Base-by-base conservation (phyloP, 2,797 vertebrate genomes). In the Sandelia bainsii region DNA sequence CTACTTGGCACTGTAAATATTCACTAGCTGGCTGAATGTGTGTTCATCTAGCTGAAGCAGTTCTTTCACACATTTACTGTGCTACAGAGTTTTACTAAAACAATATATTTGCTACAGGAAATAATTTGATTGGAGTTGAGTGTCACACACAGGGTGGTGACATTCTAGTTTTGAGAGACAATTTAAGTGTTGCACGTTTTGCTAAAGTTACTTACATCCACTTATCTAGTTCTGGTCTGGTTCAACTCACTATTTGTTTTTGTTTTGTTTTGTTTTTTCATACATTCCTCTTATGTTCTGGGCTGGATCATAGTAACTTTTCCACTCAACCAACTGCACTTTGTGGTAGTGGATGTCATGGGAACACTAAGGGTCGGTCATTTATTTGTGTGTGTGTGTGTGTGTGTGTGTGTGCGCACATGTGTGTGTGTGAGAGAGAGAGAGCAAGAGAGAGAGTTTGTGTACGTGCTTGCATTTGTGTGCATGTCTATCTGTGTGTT, bases 331-430 rank as follows among this genome's bases (percentile, higher is more conserved):
- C 82, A 75, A 73, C 57, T 84, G 79, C 74, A 74, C 71, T 45
- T 50, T 69, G 70, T 68, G 57, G 71, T 64, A 82, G 54, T 74
- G 86, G 71, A 90, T 89, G 84, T 89, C 74, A 49, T 88, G 88
- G 87, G 85, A 92, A 89, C 69, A 62, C 19, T 13, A 34, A 56
- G 62, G 82, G 80, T 88, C 79, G 82, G 53, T 56, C 40, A 54
- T 80, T 70, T 84, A 53, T 74, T 37, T 81, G 39, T 53, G 27
- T 49, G 25, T 37, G 14, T 39, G 34, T 14, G 17, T 48, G 32
- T 27, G 17, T 46, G 46, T 40, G 23, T 27, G 61, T 50, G 14
- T 64, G 25, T 29, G 53, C 39, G 20, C n/a, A 34, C 46, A 29
- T 53, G 42, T 59, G 27, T 56, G 25, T 59, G 44, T 48, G 3